Percentiles rank a stretch among this genome's conserved stretches.
These are phyloP conservation scores for Aleiodes leptofemur DNA, from an alignment of 2,888 invertebrate species.

Conservation along the genomic window DNA sequence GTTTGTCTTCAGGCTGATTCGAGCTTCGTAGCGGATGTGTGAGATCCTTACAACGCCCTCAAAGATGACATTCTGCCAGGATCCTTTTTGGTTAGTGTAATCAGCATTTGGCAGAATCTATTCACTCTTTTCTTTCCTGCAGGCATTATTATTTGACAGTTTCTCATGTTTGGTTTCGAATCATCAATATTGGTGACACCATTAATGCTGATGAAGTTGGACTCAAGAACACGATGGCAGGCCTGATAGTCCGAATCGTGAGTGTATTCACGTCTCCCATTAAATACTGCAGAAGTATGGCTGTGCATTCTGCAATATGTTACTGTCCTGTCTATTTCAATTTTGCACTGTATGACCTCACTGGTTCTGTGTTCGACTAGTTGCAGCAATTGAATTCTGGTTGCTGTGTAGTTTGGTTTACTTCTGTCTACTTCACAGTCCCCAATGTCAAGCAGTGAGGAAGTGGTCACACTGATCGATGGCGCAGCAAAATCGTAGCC, in stretches of 20 bases:
- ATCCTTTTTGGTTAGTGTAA: constrained; percentile 2
- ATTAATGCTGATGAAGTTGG: not conserved
- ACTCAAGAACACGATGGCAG: not conserved
- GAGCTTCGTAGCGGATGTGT: not conserved
- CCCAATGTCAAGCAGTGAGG: not conserved
- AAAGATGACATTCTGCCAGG: constrained; percentile 18
- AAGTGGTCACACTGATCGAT: not conserved
- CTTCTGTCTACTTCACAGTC: not conserved
- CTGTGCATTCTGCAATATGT: not conserved
- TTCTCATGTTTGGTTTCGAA: not conserved
- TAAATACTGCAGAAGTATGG: not conserved
- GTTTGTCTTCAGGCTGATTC: not conserved
- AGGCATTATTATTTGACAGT: not conserved
- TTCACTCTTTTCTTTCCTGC: not conserved
- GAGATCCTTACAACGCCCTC: constrained; percentile 5
- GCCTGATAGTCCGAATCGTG: not conserved
- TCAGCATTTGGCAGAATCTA: constrained; percentile 1
- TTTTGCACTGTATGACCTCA: not conserved
- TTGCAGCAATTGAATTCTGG: not conserved
- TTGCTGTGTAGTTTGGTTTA: not conserved
- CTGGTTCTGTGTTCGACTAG: not conserved
- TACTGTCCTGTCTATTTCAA: not conserved
- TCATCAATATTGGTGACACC: not conserved
- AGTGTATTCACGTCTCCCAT: not conserved
- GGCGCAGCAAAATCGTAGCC: not conserved